Evolutionary conservation across 2,888 invertebrate species (phyloP).

Genomic region (Tipula confusa): DNA sequence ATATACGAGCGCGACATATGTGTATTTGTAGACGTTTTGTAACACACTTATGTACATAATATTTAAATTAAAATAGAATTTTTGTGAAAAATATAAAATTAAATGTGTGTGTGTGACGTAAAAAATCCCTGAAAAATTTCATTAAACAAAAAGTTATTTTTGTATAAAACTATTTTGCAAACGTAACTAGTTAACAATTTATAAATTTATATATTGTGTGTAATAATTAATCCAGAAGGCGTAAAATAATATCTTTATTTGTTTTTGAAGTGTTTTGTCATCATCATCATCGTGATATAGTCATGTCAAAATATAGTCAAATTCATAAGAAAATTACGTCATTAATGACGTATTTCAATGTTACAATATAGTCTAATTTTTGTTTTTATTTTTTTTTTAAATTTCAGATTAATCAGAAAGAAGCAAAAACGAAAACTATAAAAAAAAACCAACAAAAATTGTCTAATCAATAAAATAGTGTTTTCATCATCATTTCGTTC

Average conservation of each 20-base stretch:
- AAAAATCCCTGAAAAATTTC: background rate
- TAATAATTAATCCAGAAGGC: background rate
- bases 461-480: background rate
- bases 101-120: background rate
- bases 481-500: constrained; percentile 14
- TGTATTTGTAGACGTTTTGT: background rate
- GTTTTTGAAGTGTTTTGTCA: background rate
- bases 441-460: background rate
- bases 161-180: background rate
- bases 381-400: background rate
- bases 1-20: background rate
- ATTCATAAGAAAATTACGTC: background rate
- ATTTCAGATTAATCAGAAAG: background rate
- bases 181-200: background rate
- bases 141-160: background rate
- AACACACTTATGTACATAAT: background rate
- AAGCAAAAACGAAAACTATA: too few relatives aligned
- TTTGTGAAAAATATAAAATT: background rate
- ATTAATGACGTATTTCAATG: background rate
- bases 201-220: background rate
- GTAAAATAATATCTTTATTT: background rate
- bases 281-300: background rate
- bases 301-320: background rate
- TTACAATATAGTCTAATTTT: background rate
- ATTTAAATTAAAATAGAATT: constrained; percentile 5